Evolutionary conservation across 2,113 vertebrate genomes (phyloP).

Genomic region (Macquaria australasica): DNA sequence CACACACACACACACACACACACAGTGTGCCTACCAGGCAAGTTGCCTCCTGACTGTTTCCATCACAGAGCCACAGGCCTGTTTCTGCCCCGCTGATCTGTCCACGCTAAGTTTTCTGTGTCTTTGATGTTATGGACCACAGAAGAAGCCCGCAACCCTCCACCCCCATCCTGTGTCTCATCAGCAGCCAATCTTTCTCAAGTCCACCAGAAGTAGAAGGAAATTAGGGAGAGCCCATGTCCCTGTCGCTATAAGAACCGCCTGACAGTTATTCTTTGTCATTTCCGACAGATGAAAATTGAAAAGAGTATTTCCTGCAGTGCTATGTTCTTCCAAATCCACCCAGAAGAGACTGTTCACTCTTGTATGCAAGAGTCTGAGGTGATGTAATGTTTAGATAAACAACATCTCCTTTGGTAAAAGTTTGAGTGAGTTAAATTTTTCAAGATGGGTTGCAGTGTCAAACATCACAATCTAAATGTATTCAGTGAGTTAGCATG

Average conservation of each 20-base stretch:
- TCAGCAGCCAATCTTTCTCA: slow-evolving; percentile 42
- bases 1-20: slow-evolving; percentile 28
- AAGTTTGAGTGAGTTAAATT: background rate
- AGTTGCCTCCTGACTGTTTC: slow-evolving; percentile 73
- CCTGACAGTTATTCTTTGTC: slow-evolving; percentile 23
- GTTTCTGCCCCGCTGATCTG: slow-evolving; percentile 71
- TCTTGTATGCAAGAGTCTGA: background rate
- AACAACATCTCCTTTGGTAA: background rate
- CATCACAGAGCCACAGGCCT: slow-evolving; percentile 77
- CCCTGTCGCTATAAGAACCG: background rate
- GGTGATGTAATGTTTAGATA: background rate
- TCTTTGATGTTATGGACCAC: slow-evolving; percentile 45
- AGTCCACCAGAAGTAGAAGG: slow-evolving; percentile 14
- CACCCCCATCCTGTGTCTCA: background rate
- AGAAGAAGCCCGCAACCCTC: slow-evolving; percentile 1
- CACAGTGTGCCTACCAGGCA: slow-evolving; percentile 39
- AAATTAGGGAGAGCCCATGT: slow-evolving; percentile 31
- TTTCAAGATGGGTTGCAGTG: no score
- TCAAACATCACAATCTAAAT: background rate
- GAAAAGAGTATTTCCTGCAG: slow-evolving; percentile 7
- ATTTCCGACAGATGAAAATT: slow-evolving; percentile 25
- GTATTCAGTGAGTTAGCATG: background rate
- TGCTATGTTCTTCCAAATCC: background rate
- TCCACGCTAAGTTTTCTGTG: slow-evolving; percentile 53
- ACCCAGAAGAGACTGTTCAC: background rate